A percentile compares a stretch with the other conserved stretches of the same genome.
These are phyloP conservation scores for Microdon myrmicae DNA, from an alignment of 2,888 invertebrate species.

Conservation along the genomic window DNA sequence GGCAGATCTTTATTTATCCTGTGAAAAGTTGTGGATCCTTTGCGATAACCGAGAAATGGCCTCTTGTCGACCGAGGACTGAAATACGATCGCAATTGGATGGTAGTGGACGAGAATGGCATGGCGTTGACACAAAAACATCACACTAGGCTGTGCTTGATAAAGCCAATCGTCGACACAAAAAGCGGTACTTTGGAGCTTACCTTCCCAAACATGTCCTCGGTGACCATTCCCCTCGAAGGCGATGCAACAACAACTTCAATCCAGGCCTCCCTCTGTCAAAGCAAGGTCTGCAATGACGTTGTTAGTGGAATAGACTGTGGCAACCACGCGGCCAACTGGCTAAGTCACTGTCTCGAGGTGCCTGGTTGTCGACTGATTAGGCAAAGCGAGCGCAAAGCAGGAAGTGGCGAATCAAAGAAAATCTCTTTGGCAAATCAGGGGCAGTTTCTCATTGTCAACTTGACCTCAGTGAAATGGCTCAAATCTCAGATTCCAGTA, in stretches of 20 bases:
- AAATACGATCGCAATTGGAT: slow-evolving; percentile 94
- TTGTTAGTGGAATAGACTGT: slow-evolving; percentile 83
- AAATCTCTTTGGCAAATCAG: slow-evolving; percentile 80
- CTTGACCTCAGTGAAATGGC: slow-evolving; percentile 78
- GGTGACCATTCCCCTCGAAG: slow-evolving; percentile 70
- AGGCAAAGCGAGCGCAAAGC: slow-evolving; percentile 69
- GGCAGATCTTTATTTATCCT: slow-evolving; percentile 80
- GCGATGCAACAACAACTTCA: slow-evolving; percentile 53
- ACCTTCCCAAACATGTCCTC: slow-evolving; percentile 73
- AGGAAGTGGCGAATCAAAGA: slow-evolving; percentile 54
- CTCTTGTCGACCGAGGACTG: slow-evolving; percentile 79
- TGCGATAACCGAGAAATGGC: slow-evolving; percentile 76
- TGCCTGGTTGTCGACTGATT: slow-evolving; percentile 76
- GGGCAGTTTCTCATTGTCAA: slow-evolving; percentile 88
- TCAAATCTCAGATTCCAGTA: slow-evolving; percentile 73
- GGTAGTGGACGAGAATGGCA: slow-evolving; percentile 84
- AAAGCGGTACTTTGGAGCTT: slow-evolving; percentile 69
- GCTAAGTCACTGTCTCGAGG: slow-evolving; percentile 79
- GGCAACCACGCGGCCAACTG: slow-evolving; percentile 84
- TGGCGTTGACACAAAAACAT: slow-evolving; percentile 89
- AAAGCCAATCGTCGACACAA: slow-evolving; percentile 76
- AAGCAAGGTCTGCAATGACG: slow-evolving; percentile 87
- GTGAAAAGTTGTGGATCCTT: slow-evolving; percentile 91
- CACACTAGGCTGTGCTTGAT: slow-evolving; percentile 82
- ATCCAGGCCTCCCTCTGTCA: slow-evolving; percentile 70